These are phyloP conservation scores for Pseudomyrmex pallidus DNA, from an alignment of 1,140 invertebrate species.

Conservation along the genomic window DNA sequence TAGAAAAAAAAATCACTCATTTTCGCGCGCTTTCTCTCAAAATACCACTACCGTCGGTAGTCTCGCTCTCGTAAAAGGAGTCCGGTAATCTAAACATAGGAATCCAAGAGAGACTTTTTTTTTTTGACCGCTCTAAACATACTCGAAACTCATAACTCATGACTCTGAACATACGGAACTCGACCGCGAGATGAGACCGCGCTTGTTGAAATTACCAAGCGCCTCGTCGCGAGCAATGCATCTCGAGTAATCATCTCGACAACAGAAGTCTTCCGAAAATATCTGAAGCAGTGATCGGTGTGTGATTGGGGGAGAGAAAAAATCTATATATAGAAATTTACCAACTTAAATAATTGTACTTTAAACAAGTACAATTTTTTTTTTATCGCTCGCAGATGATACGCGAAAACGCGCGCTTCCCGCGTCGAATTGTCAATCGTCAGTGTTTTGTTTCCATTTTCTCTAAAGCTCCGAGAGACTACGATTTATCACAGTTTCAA, in stretches of 20 bases:
- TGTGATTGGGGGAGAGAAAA: no score
- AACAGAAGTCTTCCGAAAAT: not conserved
- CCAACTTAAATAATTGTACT: no score
- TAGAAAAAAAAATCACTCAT: not conserved
- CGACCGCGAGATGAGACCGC: constrained; percentile 4
- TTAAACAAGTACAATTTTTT: no score
- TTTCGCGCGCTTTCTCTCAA: not conserved
- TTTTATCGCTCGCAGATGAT: no score
- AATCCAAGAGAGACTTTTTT: not conserved
- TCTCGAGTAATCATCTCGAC: not conserved
- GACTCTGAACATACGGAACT: not conserved
- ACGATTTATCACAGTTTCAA: no score
- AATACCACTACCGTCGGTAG: not conserved
- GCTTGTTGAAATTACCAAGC: constrained; percentile 20
- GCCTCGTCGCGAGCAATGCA: constrained; percentile 5
- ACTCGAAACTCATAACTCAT: no score
- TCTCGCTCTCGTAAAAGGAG: not conserved
- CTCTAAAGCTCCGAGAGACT: no score
- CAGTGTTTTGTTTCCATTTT: no score
- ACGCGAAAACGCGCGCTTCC: no score
- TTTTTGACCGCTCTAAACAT: constrained; percentile 10
- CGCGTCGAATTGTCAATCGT: no score
- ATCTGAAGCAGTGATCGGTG: no score
- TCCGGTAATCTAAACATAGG: constrained; percentile 15
- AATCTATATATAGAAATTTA: no score